Conservation (phyloP, 1,140 invertebrate species). For the Neodiprion virginianus region DNA sequence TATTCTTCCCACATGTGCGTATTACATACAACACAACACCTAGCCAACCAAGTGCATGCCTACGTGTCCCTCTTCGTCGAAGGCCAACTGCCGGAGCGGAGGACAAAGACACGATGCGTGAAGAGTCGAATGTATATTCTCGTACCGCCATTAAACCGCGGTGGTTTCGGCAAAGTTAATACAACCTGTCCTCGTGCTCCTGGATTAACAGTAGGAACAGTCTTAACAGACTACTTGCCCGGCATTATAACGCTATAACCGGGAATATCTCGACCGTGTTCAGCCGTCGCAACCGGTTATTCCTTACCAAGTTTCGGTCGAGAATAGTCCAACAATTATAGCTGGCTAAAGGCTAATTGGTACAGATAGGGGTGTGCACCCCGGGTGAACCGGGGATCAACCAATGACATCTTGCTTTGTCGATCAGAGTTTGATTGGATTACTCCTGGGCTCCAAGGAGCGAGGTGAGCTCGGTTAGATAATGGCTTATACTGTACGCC, state of each 20-base stretch:
- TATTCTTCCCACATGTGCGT: too few species aligned
- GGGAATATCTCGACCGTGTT: not conserved
- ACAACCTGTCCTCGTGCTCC: not conserved
- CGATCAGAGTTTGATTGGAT: slow-evolving; percentile 5
- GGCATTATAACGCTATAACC: not conserved
- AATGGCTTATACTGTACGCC: not conserved
- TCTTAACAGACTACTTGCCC: not conserved
- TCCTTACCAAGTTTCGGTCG: too few species aligned
- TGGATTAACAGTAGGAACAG: not conserved
- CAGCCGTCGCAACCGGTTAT: too few species aligned
- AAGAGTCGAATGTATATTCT: too few species aligned
- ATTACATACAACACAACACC: too few species aligned
- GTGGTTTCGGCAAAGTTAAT: not conserved
- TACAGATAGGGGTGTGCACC: not conserved
- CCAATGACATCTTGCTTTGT: slow-evolving; percentile 2
- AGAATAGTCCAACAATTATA: not conserved
- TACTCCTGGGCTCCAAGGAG: not conserved
- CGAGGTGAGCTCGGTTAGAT: not conserved
- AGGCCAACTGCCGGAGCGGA: too few species aligned
- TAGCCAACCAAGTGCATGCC: too few species aligned
- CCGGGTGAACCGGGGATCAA: not conserved
- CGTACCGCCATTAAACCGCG: too few species aligned
- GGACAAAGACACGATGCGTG: too few species aligned
- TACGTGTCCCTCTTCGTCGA: too few species aligned
- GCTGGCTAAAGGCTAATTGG: not conserved